These are phyloP conservation scores for Pogonocichla stellata DNA, from an alignment of 2,113 vertebrate genomes.

Conservation along the genomic window DNA sequence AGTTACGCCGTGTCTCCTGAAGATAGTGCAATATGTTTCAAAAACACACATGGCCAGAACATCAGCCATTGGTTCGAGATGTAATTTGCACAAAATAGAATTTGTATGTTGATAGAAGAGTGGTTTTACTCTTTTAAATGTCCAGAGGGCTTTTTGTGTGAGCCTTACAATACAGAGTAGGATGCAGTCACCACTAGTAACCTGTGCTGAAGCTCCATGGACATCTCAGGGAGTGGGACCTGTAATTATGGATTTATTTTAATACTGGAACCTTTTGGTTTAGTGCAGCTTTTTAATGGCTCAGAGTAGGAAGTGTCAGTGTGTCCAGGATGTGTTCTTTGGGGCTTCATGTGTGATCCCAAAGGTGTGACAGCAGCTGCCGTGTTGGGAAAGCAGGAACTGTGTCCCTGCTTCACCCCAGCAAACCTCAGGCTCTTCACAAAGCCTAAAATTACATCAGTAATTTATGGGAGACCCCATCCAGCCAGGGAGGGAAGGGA, in stretches of 20 bases:
- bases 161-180: background rate
- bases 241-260: background rate
- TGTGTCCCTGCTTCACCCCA: background rate
- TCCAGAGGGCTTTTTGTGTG: background rate
- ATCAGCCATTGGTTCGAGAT: background rate
- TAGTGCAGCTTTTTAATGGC: background rate
- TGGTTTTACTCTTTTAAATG: background rate
- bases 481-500: background rate
- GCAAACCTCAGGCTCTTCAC: background rate
- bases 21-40: conserved; percentile 24
- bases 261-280: background rate
- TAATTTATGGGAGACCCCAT: background rate
- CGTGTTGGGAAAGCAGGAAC: background rate
- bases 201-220: background rate
- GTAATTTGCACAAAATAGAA: background rate
- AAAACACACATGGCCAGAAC: conserved; percentile 7
- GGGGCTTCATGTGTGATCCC: fast-evolving
- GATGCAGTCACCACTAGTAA: background rate
- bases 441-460: background rate
- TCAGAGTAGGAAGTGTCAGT: background rate
- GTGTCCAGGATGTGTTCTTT: background rate
- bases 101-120: background rate
- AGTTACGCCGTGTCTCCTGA: conserved; percentile 2
- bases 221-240: background rate
- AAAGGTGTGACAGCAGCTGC: background rate